Evolutionary conservation across 2,113 vertebrate species (phyloP).

Genomic region (Chaetura pelagica): DNA sequence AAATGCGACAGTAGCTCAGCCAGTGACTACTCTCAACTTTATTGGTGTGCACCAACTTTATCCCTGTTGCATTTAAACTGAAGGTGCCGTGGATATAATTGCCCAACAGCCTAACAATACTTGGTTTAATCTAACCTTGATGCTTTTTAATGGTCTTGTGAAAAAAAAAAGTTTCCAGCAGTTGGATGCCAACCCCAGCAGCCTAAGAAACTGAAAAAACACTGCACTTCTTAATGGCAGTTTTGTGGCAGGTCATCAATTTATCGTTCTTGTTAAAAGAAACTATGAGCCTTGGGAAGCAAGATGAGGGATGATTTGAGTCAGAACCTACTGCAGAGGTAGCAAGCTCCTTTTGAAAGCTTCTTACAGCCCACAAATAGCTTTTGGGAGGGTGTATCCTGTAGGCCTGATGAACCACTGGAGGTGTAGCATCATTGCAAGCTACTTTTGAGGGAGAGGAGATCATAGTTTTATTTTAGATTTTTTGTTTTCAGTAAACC

Average conservation of each 20-base stretch:
- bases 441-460: neutral
- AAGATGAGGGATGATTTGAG: neutral
- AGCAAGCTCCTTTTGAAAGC: neutral
- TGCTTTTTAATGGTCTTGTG: neutral
- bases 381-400: neutral
- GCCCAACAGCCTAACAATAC: neutral
- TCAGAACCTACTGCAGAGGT: neutral
- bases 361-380: neutral
- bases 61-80: neutral
- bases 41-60: neutral
- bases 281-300: neutral
- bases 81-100: neutral
- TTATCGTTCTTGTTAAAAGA: neutral
- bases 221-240: neutral
- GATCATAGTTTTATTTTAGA: neutral
- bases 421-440: rapidly evolving
- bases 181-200: neutral
- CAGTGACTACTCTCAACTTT: neutral
- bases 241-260: neutral
- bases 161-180: neutral
- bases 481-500: neutral
- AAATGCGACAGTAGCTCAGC: rapidly evolving
- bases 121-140: neutral
- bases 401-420: neutral
- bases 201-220: neutral